Percentiles rank a stretch among this genome's conserved stretches.
phyloP scores from a whole-genome alignment of 2,113 vertebrate species.

The Antennarius striatus region DNA sequence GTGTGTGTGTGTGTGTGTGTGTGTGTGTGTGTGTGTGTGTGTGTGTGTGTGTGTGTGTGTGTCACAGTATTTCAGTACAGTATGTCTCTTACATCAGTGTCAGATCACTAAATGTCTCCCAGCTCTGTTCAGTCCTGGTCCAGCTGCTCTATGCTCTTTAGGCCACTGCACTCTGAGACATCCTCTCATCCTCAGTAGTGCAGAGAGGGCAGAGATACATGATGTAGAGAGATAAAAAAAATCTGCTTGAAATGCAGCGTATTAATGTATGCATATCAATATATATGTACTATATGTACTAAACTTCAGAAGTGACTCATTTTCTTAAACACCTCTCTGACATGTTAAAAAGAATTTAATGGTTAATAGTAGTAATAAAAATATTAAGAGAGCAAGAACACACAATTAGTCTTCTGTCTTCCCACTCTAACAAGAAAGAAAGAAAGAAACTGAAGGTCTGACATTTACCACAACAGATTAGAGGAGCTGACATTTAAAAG shows the following conservation, averaged over 20 bases:
- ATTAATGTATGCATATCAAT: slow-evolving; percentile 56
- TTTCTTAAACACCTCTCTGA: slow-evolving; percentile 57
- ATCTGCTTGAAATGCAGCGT: slow-evolving; percentile 34
- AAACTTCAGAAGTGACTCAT: slow-evolving; percentile 42
- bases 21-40: not conserved
- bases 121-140: slow-evolving; percentile 15
- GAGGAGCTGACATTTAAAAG: slow-evolving; percentile 69
- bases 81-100: slow-evolving; percentile 21
- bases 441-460: slow-evolving; percentile 36
- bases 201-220: slow-evolving; percentile 50
- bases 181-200: slow-evolving; percentile 12
- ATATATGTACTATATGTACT: slow-evolving; percentile 48
- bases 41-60: not conserved
- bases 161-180: slow-evolving; percentile 7
- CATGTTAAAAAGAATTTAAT: slow-evolving; percentile 38
- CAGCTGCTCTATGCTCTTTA: slow-evolving; percentile 9
- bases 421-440: not conserved
- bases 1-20: slow-evolving; percentile 3
- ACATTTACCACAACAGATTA: slow-evolving; percentile 65
- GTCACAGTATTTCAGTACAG: slow-evolving; percentile 4
- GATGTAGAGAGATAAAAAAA: slow-evolving; percentile 33
- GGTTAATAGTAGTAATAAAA: slow-evolving; percentile 13
- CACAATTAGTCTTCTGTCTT: slow-evolving; percentile 2
- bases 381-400: slow-evolving; percentile 4
- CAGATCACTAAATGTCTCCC: slow-evolving; percentile 14